Percentiles rank a stretch among this genome's conserved stretches.
Conservation (phyloP, 2,888 invertebrate species). For the Sinelater perroti region DNA sequence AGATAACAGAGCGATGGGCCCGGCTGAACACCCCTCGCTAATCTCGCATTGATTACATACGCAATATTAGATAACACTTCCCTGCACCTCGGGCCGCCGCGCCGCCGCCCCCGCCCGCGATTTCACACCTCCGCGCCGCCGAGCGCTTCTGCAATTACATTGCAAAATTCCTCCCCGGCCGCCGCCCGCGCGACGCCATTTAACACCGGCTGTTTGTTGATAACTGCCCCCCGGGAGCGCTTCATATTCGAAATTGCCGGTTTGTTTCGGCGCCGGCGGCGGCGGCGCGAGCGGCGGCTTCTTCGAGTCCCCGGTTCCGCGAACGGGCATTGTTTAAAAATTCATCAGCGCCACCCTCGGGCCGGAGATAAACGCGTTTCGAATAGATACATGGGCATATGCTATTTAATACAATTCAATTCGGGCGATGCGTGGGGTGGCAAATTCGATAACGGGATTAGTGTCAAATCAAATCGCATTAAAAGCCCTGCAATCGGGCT, state of each 20-base stretch:
- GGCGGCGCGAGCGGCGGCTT: not conserved
- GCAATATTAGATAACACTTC: conserved; percentile 60
- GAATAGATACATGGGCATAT: conserved; percentile 57
- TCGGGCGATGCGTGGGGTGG: conserved; percentile 61
- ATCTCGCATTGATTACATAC: conserved; percentile 61
- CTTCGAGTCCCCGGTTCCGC: not conserved
- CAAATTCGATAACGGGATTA: conserved; percentile 64
- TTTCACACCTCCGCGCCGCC: conserved; percentile 42
- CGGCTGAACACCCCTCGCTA: conserved; percentile 58
- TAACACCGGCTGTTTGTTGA: conserved; percentile 31
- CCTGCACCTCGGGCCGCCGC: conserved; percentile 42
- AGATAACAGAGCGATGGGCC: conserved; percentile 55
- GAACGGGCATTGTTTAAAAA: conserved; percentile 46
- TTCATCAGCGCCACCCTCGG: conserved; percentile 43
- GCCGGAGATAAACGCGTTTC: conserved; percentile 50
- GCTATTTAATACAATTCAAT: conserved; percentile 64
- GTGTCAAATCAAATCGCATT: conserved; percentile 64
- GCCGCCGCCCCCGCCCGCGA: conserved; percentile 34
- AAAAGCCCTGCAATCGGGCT: conserved; percentile 58
- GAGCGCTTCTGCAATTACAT: conserved; percentile 46
- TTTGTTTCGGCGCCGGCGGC: conserved; percentile 6
- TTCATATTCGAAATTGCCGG: conserved; percentile 28
- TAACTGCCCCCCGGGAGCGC: conserved; percentile 43
- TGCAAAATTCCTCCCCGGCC: conserved; percentile 32
- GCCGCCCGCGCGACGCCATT: conserved; percentile 18